phyloP scores from a whole-genome alignment of 92 coral and sea anemone species.

The Desmophyllum pertusum region DNA sequence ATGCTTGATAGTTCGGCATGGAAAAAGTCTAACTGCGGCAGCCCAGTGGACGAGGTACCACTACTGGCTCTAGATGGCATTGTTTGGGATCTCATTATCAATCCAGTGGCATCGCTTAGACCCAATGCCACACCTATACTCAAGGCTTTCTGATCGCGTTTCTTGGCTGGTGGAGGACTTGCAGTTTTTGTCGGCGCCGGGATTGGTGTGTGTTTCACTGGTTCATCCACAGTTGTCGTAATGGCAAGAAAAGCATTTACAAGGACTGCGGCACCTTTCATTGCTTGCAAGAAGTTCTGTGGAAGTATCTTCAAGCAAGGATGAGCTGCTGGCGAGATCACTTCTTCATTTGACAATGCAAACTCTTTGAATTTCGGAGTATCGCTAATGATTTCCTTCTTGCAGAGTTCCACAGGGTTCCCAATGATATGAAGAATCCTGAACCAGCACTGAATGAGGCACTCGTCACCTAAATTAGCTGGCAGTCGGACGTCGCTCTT shows the following conservation, averaged over 20 bases:
- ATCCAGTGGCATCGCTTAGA: constrained; percentile 65
- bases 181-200: constrained; percentile 78
- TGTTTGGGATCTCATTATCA: constrained; percentile 76
- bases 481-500: constrained; percentile 91
- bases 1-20: constrained; percentile 46
- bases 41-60: constrained; percentile 55
- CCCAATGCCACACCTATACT: constrained; percentile 79
- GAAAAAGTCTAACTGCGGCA: constrained; percentile 3
- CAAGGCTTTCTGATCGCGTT: constrained; percentile 73
- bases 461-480: constrained; percentile 62
- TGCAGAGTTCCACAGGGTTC: constrained; percentile 91
- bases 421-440: constrained; percentile 95
- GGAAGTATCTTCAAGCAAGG: constrained; percentile 88
- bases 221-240: constrained; percentile 78
- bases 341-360: constrained; percentile 85
- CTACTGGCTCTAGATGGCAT: constrained; percentile 88
- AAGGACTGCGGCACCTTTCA: constrained; percentile 90
- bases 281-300: constrained; percentile 88
- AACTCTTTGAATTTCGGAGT: constrained; percentile 93
- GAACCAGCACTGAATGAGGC: constrained; percentile 95
- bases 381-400: constrained; percentile 81
- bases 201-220: constrained; percentile 89
- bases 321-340: constrained; percentile 79
- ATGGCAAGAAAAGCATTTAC: constrained; percentile 77
- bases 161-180: constrained; percentile 76